Evolutionary conservation across 2,888 invertebrate genomes (phyloP), one percentile per base, ranked within the genome.

Genomic region (Apodemia duryi): DNA sequence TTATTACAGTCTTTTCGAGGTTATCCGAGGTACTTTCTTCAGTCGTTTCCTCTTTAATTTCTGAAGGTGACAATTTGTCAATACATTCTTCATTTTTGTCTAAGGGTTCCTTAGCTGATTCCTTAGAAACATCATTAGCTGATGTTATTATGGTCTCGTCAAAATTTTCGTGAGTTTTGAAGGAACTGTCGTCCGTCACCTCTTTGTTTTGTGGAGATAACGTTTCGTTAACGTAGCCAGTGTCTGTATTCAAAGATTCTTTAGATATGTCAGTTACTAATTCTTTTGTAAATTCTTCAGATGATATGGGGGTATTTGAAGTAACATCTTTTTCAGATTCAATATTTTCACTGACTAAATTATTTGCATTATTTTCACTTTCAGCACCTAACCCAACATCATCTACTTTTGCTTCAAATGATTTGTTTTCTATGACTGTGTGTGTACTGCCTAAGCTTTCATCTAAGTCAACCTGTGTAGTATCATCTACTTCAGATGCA

Each of bases 341-440:
- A 35, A 13, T 32, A 21, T 63, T 13, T 61, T 71, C 67, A 66
- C 51, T 64, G 49, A 65, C 61, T 32, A 57, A 51, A n/a, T 63
- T 32, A 13, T 67, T 62, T 5, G 57, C 51, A 52, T 54, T 63
- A 46, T 63, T 52, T 38, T 63, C 62, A 41, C 49, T 69, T 28
- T 74, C 69, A 57, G 72, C 70, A 51, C 73, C 71, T 28, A 60
- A 29, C 29, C 61, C 60, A 21, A 63, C 61, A 29, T 66, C 69
- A 21, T 78, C 75, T 11, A 70, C 73, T 35, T 84, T 79, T 21
- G 70, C 69, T 63, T 84, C 81, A 66, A 81, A 83, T 1, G 81
- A 84, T 68, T 80, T 81, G 71, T 88, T 90, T 68, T 90, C 90
- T 67, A 87, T 83, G 2, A 90, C 88, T 1, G 89, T 90, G 66